phyloP scores from a whole-genome alignment of 2,797 vertebrate genomes.

The Sebastes miniatus region DNA sequence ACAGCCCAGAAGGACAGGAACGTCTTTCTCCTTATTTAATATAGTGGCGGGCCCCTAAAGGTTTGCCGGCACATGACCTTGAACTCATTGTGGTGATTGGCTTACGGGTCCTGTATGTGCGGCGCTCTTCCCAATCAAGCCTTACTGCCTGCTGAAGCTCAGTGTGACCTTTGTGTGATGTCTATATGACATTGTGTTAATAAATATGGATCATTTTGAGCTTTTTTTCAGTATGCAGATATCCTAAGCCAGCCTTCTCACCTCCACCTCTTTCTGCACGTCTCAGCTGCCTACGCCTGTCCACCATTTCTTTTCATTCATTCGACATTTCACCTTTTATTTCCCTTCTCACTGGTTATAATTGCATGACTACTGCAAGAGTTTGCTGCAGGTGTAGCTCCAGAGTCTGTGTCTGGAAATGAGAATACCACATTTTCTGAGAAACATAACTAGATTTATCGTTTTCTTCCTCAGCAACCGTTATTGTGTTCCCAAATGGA shows the following conservation, averaged over 20 bases:
- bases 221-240: not conserved
- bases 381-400: not conserved
- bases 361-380: not conserved
- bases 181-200: not conserved
- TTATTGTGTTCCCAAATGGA: not conserved
- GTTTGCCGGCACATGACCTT: constrained; percentile 25
- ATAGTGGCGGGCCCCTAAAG: not conserved
- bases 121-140: not conserved
- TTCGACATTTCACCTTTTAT: constrained; percentile 17
- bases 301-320: not conserved
- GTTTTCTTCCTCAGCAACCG: not conserved
- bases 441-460: not conserved
- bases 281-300: constrained; percentile 2
- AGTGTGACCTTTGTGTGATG: not conserved
- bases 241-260: not conserved
- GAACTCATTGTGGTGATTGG: constrained; percentile 13
- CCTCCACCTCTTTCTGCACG: not conserved
- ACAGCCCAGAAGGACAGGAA: constrained; percentile 27
- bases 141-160: not conserved
- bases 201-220: not conserved
- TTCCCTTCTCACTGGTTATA: not conserved
- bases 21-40: constrained; percentile 23
- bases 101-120: constrained; percentile 2
- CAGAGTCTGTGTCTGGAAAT: not conserved
- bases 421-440: not conserved